Percentiles rank a stretch among this genome's conserved stretches.
Conservation (phyloP, 1,140 invertebrate genomes). For the Drosophila tsacasi region DNA sequence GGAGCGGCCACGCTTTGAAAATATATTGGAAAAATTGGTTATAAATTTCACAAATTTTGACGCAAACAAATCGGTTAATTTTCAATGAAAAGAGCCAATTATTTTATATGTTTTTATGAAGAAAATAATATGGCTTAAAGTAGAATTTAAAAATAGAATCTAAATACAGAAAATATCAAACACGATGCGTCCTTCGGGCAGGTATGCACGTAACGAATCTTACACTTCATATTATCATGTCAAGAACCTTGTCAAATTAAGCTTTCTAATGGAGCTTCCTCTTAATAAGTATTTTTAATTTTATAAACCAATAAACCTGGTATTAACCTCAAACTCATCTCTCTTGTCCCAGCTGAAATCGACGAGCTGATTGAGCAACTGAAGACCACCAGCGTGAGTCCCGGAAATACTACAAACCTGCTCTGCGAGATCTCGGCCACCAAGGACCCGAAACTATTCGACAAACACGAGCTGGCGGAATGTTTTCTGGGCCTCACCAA, state of each 20-base stretch:
- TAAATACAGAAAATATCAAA: too few relatives aligned
- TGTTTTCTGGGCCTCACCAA: constrained; percentile 72
- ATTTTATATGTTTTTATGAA: not conserved
- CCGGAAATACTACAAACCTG: constrained; percentile 67
- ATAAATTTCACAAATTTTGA: not conserved
- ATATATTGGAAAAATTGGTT: not conserved
- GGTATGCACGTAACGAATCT: too few relatives aligned
- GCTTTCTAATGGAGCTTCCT: too few relatives aligned
- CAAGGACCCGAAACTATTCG: constrained; percentile 83
- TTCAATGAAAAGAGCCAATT: not conserved
- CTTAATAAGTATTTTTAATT: not conserved
- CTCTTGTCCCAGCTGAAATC: constrained; percentile 66
- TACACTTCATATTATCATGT: too few relatives aligned
- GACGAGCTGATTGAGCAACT: constrained; percentile 82
- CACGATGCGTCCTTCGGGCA: too few relatives aligned
- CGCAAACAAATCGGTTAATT: not conserved
- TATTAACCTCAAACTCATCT: not conserved
- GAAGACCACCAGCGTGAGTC: constrained; percentile 75
- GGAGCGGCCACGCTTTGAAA: not conserved
- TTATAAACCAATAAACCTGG: not conserved
- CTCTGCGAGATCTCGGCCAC: constrained; percentile 79
- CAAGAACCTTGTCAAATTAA: too few relatives aligned
- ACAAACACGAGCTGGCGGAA: constrained; percentile 81
- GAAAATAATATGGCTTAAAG: not conserved
- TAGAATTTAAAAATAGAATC: too few relatives aligned